A percentile compares a stretch with the other conserved stretches of the same genome.
Evolutionary conservation across 2,888 invertebrate species (phyloP).

Genomic region (Catocala fraxini): DNA sequence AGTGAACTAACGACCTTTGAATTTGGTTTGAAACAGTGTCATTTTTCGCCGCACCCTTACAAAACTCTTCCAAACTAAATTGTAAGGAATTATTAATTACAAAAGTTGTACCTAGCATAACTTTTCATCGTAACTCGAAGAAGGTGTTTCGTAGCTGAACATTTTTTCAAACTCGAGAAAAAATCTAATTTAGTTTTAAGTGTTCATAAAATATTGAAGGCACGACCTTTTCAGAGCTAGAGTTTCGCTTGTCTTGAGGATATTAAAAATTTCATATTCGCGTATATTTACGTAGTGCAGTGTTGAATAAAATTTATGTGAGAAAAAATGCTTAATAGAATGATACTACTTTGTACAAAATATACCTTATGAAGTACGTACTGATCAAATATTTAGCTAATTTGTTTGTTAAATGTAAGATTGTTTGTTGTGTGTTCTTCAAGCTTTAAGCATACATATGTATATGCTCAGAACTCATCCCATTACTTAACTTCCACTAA

Average conservation of each 20-base stretch:
- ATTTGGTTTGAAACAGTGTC: background rate
- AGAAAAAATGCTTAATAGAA: constrained; percentile 50
- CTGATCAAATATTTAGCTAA: no score
- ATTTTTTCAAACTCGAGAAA: constrained; percentile 61
- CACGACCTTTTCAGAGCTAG: constrained; percentile 62
- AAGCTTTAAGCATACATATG: no score
- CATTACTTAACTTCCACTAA: no score
- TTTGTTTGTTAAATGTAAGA: no score
- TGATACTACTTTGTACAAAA: background rate
- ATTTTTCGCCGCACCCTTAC: background rate
- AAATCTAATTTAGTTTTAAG: constrained; percentile 72
- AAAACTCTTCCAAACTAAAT: constrained; percentile 27
- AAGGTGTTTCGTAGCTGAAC: constrained; percentile 51
- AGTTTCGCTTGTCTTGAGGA: constrained; percentile 70
- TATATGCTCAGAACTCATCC: no score
- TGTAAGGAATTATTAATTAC: constrained; percentile 54
- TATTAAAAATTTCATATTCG: constrained; percentile 77
- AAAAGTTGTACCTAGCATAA: constrained; percentile 46
- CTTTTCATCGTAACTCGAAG: constrained; percentile 50
- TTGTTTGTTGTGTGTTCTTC: no score
- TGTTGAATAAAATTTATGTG: constrained; percentile 63
- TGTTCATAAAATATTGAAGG: constrained; percentile 68
- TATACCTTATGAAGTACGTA: background rate
- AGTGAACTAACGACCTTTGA: no score
- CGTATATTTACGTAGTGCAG: constrained; percentile 58